Base-by-base conservation (phyloP, 2,113 vertebrate species). In the Hystrix cristata region DNA sequence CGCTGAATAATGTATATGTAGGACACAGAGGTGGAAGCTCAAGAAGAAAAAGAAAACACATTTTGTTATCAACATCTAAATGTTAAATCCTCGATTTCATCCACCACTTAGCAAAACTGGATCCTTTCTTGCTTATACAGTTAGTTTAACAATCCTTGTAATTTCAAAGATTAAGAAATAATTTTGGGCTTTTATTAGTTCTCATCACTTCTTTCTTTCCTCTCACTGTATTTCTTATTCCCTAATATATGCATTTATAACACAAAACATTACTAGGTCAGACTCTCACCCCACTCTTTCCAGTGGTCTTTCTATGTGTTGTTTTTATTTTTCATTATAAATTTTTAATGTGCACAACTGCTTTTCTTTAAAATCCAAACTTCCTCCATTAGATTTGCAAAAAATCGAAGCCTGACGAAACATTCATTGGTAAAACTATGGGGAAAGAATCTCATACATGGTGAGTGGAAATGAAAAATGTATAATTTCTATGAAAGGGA, bases 171-270 rank as follows among this genome's bases (percentile, higher is more conserved):
- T 91, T 91, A 90, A 80, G 71, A 88, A 91, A 31, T 85, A 82
- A 97, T 69, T 83, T 53, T 80, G 80, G 16, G 4, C 72, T 95
- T 86, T 95, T 94, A 82, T 94, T 88, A 95, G 81, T 93, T 92
- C 71, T 86, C 85, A 23, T 55, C 21, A 79, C 80, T 93, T 91
- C 38, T 21, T 93, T 95, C 74, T 97, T 91, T 91, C 59, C 78
- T 85, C 62, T 72, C 46, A 76, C 38, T 43, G 31, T 74, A 85
- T 21, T 94, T 94, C 57, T 87, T 88, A 64, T 79, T 87, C 64
- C 38, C 57, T 51, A 53, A 10, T 74, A 78, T 55, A 55, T 59
- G 31, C 86, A 43, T 80, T 72, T 94, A 81, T 48, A 81, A 94
- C 72, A 18, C 76, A 86, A 79, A 95, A 67, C 3, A 3, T 34